Conservation (phyloP, 2,888 invertebrate genomes). For the Nomada ferruginata region DNA sequence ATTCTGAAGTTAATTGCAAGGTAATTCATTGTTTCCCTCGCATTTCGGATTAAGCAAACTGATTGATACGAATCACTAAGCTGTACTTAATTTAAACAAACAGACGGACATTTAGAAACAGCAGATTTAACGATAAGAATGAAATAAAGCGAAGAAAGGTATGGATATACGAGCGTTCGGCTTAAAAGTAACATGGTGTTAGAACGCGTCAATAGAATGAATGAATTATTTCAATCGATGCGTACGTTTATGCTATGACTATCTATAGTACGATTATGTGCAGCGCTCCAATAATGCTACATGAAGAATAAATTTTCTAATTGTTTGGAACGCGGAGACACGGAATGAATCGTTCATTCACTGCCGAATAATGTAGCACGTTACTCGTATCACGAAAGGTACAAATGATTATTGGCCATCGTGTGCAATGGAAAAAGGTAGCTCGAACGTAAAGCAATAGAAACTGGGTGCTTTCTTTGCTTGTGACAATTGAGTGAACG, state of each 20-base stretch:
- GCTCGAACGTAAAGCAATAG: slow-evolving; percentile 27
- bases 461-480: slow-evolving; percentile 29
- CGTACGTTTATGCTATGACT: neutral
- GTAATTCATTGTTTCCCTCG: too few species aligned
- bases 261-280: neutral
- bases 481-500: slow-evolving; percentile 41
- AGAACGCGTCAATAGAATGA: neutral
- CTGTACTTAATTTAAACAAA: too few species aligned
- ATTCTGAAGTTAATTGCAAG: too few species aligned
- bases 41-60: too few species aligned
- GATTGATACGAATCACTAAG: too few species aligned
- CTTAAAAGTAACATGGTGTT: too few species aligned
- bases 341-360: slow-evolving; percentile 11
- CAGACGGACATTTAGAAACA: too few species aligned
- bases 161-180: too few species aligned
- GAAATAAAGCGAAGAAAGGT: too few species aligned
- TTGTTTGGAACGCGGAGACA: slow-evolving; percentile 12
- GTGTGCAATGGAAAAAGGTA: neutral
- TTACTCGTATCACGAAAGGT: slow-evolving; percentile 13
- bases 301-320: slow-evolving; percentile 3
- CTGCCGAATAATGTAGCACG: neutral
- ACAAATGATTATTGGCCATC: slow-evolving; percentile 10
- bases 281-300: too few species aligned
- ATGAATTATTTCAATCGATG: neutral
- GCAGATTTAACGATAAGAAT: too few species aligned